Percentiles rank a stretch among this genome's conserved stretches.
Evolutionary conservation across 1,140 invertebrate species (phyloP).

Genomic region (Drosophila sturtevanti): DNA sequence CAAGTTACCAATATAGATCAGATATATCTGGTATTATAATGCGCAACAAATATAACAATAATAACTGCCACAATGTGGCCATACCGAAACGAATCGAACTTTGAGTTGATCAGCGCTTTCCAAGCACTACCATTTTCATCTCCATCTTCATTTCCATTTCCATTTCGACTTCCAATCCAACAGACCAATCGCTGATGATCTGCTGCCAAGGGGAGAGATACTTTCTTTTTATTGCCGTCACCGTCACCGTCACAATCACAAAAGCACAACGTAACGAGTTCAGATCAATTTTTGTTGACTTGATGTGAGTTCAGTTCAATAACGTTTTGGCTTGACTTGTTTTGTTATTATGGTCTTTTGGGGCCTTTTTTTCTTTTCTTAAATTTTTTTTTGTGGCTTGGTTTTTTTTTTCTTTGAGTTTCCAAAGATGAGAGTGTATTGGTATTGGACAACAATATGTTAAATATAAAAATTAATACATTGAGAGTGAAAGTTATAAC

Average conservation of each 20-base stretch:
- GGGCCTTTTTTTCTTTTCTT: slow-evolving; percentile 19
- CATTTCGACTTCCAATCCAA: slow-evolving; percentile 6
- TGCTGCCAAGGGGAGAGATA: slow-evolving; percentile 65
- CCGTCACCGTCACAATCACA: slow-evolving; percentile 55
- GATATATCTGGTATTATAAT: neutral
- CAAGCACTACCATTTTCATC: slow-evolving; percentile 20
- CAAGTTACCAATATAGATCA: slow-evolving; percentile 59
- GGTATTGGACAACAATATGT: slow-evolving; percentile 75
- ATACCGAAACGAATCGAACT: slow-evolving; percentile 66
- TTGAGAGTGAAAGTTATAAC: slow-evolving; percentile 82
- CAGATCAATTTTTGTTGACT: slow-evolving; percentile 80
- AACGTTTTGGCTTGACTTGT: slow-evolving; percentile 61
- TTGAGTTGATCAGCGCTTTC: slow-evolving; percentile 47
- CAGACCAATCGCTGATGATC: slow-evolving; percentile 39
- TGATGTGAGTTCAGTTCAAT: slow-evolving; percentile 60
- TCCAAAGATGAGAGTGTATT: slow-evolving; percentile 49
- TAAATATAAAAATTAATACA: slow-evolving; percentile 82
- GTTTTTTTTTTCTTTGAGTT: slow-evolving; percentile 64
- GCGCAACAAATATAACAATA: slow-evolving; percentile 14
- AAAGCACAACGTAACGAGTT: slow-evolving; percentile 76
- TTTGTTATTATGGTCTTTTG: slow-evolving; percentile 43
- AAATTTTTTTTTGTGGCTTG: slow-evolving; percentile 32
- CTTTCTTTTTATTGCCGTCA: slow-evolving; percentile 78
- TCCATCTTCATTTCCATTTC: slow-evolving; percentile 2
- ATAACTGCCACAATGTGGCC: slow-evolving; percentile 47